These are phyloP conservation scores for Crotalus viridis DNA, from an alignment of 2,113 vertebrate genomes.

Conservation along the genomic window DNA sequence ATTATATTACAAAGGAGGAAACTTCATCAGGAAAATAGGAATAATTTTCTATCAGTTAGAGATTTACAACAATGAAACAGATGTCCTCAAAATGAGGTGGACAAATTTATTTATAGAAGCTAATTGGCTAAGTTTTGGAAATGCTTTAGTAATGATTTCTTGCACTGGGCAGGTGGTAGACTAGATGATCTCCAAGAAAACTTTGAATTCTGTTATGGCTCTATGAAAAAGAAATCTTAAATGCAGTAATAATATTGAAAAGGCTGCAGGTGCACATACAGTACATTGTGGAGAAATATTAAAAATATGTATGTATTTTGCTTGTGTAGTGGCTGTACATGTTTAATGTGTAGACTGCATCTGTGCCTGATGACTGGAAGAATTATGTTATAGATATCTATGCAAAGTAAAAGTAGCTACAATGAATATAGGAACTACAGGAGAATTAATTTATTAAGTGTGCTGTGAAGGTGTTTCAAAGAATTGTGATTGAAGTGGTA, in stretches of 20 bases:
- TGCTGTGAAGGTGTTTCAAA: background rate
- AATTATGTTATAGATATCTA: background rate
- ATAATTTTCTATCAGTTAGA: background rate
- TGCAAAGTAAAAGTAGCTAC: background rate
- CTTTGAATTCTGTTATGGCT: background rate
- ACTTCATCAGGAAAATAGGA: background rate
- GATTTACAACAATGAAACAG: background rate
- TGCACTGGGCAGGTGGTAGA: background rate
- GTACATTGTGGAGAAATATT: background rate
- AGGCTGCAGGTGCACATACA: background rate
- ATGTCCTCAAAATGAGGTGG: background rate
- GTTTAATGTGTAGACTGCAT: background rate
- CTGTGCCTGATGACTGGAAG: background rate
- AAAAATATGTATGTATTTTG: background rate
- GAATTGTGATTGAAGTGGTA: background rate
- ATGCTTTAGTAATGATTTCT: background rate
- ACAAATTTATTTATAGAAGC: background rate
- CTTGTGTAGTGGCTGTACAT: background rate
- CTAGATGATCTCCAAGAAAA: background rate
- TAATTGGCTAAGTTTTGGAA: background rate
- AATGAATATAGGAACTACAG: background rate
- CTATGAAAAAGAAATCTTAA: background rate
- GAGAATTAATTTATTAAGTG: background rate
- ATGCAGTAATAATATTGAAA: background rate
- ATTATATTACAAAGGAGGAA: background rate